A percentile compares a stretch with the other conserved stretches of the same genome.
These are phyloP conservation scores for Neodiprion pinetum DNA, from an alignment of 1,140 invertebrate genomes.

Conservation along the genomic window DNA sequence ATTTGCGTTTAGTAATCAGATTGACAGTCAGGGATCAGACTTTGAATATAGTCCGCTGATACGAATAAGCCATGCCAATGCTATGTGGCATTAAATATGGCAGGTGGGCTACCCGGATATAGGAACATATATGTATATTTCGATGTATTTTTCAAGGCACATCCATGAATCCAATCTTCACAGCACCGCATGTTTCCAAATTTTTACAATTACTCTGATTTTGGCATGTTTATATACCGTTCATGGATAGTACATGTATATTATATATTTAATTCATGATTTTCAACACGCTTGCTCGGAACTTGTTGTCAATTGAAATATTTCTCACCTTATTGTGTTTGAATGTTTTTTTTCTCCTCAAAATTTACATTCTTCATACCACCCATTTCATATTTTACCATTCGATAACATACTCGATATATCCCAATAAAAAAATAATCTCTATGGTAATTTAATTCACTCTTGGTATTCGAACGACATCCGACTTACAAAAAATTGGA, in stretches of 20 bases:
- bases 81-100: slow-evolving; percentile 26
- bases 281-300: not conserved
- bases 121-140: slow-evolving; percentile 28
- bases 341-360: not conserved
- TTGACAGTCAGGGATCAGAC: too few relatives aligned
- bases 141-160: slow-evolving; percentile 50
- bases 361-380: not conserved
- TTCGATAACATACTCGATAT: too few relatives aligned
- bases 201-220: not conserved
- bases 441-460: too few relatives aligned
- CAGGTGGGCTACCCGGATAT: slow-evolving; percentile 32
- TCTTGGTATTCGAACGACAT: too few relatives aligned
- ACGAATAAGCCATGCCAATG: too few relatives aligned
- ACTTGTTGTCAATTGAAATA: not conserved
- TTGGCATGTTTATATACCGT: not conserved
- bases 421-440: too few relatives aligned
- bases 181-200: slow-evolving; percentile 50
- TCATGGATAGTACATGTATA: not conserved
- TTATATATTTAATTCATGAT: not conserved
- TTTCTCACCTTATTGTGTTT: not conserved
- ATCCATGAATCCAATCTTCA: slow-evolving; percentile 59
- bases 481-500: too few relatives aligned
- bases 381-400: not conserved
- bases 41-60: too few relatives aligned
- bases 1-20: too few relatives aligned